phyloP scores from a whole-genome alignment of 2,888 invertebrate species.

The Scaptomyza caliginosa region DNA sequence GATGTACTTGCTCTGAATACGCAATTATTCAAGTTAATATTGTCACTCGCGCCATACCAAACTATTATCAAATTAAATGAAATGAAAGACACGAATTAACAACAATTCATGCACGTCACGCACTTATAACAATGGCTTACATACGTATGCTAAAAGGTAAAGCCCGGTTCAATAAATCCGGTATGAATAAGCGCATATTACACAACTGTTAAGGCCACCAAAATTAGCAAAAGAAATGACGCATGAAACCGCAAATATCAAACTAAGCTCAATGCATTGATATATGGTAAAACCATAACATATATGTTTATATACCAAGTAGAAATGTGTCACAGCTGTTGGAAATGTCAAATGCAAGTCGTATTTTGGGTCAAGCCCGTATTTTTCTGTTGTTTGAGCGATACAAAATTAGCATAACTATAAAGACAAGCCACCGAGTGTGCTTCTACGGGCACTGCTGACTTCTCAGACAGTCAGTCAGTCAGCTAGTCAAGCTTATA shows the following conservation, averaged over 20 bases:
- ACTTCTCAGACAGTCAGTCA: conserved; percentile 35
- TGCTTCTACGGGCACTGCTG: conserved; percentile 24
- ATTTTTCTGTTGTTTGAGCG: conserved; percentile 33
- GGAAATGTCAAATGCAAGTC: conserved; percentile 23
- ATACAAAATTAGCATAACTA: conserved; percentile 47
- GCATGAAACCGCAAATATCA: conserved; percentile 11
- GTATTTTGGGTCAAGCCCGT: conserved; percentile 54
- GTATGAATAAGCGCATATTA: conserved; percentile 58
- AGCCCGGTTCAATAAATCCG: conserved; percentile 50
- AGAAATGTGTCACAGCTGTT: conserved; percentile 46
- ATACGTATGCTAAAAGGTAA: conserved; percentile 14
- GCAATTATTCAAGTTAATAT: conserved; percentile 11
- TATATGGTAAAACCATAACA: background rate
- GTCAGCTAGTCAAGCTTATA: conserved; percentile 7
- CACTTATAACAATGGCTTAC: conserved; percentile 19
- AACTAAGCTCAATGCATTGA: background rate
- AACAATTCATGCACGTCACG: conserved; percentile 64
- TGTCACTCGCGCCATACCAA: background rate
- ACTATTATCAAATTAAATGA: conserved; percentile 16
- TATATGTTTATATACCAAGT: background rate
- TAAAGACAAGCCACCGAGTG: conserved; percentile 2
- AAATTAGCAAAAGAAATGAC: conserved; percentile 29
- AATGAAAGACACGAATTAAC: conserved; percentile 25
- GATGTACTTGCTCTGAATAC: conserved; percentile 9
- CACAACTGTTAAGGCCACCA: conserved; percentile 30